Evolutionary conservation across 2,113 vertebrate species (phyloP).

Genomic region (Mola mola): DNA sequence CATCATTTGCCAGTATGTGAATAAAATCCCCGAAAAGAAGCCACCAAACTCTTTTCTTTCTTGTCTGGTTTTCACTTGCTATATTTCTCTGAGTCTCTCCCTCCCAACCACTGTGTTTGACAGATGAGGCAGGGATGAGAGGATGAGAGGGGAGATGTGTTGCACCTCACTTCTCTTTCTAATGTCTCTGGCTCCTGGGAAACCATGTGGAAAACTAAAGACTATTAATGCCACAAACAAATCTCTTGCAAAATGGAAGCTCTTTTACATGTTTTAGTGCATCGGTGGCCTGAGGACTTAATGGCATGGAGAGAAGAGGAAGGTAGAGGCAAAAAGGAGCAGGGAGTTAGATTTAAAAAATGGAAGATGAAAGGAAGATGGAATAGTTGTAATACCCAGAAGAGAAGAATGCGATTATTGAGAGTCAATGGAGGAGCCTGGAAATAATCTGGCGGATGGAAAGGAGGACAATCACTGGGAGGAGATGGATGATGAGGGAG

Average conservation of each 20-base stretch:
- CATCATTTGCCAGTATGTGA: not conserved
- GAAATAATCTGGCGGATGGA: conserved; percentile 1
- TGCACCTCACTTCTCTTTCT: conserved; percentile 76
- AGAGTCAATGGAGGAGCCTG: not conserved
- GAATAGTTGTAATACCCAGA: not conserved
- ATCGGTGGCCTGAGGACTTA: conserved; percentile 52
- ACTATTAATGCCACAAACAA: conserved; percentile 80
- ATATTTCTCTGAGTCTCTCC: conserved; percentile 3
- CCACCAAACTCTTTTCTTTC: not conserved
- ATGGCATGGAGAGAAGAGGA: conserved; percentile 67
- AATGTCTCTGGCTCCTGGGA: conserved; percentile 68
- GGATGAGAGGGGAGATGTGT: conserved; percentile 72
- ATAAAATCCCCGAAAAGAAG: too few species aligned
- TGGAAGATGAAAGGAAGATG: not conserved
- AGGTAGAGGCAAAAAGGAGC: conserved; percentile 10
- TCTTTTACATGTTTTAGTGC: conserved; percentile 75
- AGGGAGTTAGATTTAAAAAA: not conserved
- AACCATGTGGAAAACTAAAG: conserved; percentile 79
- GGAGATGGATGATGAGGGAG: not conserved
- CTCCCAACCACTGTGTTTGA: conserved; percentile 44
- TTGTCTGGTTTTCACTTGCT: conserved; percentile 11
- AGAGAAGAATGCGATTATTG: not conserved
- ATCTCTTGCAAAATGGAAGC: conserved; percentile 68
- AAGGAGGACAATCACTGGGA: not conserved
- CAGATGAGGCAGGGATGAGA: conserved; percentile 70